Conservation (phyloP, 2,888 invertebrate species). For the Synanthedon formicaeformis region DNA sequence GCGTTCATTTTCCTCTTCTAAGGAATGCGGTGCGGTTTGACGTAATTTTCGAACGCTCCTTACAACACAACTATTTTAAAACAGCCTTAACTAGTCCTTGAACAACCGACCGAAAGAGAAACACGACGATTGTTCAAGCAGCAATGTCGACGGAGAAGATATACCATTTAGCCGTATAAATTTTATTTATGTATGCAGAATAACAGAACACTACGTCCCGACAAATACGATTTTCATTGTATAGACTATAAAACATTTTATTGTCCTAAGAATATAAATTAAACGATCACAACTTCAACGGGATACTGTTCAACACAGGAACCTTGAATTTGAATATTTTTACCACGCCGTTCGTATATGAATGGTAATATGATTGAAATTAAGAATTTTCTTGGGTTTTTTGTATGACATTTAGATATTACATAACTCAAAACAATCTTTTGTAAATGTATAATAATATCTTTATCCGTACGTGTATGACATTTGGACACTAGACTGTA, state of each 20-base stretch:
- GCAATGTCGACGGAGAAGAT: background rate
- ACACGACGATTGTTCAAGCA: background rate
- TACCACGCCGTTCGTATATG: too few relatives aligned
- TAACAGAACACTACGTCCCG: slow-evolving; percentile 31
- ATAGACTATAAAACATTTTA: slow-evolving; percentile 29
- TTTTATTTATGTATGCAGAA: slow-evolving; percentile 12
- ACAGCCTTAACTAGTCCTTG: slow-evolving; percentile 9
- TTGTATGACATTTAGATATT: too few relatives aligned
- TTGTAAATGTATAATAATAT: too few relatives aligned
- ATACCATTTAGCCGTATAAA: background rate
- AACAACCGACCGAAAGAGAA: background rate
- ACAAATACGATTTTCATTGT: slow-evolving; percentile 26
- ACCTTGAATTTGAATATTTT: too few relatives aligned
- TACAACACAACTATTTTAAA: slow-evolving; percentile 9
- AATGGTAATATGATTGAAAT: too few relatives aligned
- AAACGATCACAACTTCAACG: too few relatives aligned
- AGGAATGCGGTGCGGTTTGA: slow-evolving; percentile 48
- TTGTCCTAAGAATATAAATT: slow-evolving; percentile 3
- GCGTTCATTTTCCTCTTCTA: slow-evolving; percentile 57
- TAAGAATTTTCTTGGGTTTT: too few relatives aligned
- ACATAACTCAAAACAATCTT: too few relatives aligned
- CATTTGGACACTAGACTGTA: too few relatives aligned
- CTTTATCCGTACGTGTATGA: too few relatives aligned
- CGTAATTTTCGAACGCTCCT: slow-evolving; percentile 43
- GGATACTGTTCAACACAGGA: too few relatives aligned